Evolutionary conservation across 2,113 vertebrate species (phyloP).

Genomic region (Saccopteryx bilineata): DNA sequence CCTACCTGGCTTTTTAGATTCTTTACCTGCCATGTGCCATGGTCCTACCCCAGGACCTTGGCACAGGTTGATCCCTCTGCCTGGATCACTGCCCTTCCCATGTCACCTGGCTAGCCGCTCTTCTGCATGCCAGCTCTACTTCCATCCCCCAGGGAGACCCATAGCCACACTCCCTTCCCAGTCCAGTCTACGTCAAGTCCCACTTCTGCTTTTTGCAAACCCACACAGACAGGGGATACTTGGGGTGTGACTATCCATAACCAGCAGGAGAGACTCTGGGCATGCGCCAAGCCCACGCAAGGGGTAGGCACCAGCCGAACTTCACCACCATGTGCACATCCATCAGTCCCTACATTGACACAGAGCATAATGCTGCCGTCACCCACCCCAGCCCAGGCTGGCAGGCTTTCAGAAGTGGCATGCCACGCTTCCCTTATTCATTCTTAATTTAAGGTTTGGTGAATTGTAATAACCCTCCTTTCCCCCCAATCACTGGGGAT

Average conservation of each 20-base stretch:
- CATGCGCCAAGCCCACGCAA: fast-evolving
- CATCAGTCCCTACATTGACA: not conserved
- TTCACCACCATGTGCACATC: not conserved
- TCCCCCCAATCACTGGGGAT: slow-evolving; percentile 75
- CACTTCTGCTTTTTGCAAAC: not conserved
- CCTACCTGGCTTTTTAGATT: not conserved
- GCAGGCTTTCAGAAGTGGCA: slow-evolving; percentile 75
- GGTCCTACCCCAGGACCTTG: not conserved
- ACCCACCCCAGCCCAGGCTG: slow-evolving; percentile 24
- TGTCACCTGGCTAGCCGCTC: not conserved
- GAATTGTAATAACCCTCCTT: slow-evolving; percentile 77
- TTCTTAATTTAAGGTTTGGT: slow-evolving; percentile 80
- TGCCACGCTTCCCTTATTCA: slow-evolving; percentile 70
- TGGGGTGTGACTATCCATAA: not conserved
- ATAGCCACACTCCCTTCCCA: not conserved
- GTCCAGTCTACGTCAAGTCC: not conserved
- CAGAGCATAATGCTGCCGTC: not conserved
- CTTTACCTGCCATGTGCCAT: not conserved
- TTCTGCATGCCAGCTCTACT: not conserved
- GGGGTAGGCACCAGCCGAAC: not conserved
- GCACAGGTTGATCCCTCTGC: not conserved
- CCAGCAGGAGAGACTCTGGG: not conserved
- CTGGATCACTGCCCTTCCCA: no score
- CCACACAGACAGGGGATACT: not conserved
- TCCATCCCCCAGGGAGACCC: not conserved